Conservation (phyloP, 2,113 vertebrate species). For the Ursus arctos region DNA sequence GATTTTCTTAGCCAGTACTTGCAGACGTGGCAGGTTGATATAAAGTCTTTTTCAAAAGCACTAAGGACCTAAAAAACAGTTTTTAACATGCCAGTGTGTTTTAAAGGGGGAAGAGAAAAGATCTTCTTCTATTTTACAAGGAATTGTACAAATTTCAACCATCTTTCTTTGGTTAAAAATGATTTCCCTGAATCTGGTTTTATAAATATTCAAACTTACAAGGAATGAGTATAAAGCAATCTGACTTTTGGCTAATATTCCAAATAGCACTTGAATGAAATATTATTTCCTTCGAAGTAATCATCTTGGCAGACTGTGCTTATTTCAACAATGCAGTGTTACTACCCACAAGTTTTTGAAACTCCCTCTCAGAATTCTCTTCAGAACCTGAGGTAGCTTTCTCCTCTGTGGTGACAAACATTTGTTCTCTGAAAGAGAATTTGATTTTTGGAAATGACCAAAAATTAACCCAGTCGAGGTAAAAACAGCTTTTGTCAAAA, state of each 20-base stretch:
- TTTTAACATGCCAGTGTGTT: neutral
- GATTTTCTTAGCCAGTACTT: neutral
- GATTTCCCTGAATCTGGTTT: neutral
- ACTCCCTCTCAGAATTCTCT: neutral
- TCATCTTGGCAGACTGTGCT: neutral
- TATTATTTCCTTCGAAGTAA: neutral
- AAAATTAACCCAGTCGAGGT: neutral
- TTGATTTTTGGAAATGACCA: constrained; percentile 22
- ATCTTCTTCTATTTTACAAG: constrained; percentile 17
- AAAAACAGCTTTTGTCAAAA: constrained; percentile 18
- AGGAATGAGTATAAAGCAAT: neutral
- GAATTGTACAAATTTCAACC: constrained; percentile 17
- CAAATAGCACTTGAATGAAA: neutral
- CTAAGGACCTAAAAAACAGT: neutral
- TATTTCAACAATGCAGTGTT: neutral
- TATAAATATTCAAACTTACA: neutral
- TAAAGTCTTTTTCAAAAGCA: neutral
- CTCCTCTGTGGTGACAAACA: neutral
- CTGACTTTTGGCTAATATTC: neutral
- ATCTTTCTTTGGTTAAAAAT: constrained; percentile 34
- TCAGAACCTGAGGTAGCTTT: neutral
- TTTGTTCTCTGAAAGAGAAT: neutral
- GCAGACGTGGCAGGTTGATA: neutral
- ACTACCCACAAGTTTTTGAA: neutral
- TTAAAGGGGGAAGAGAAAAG: constrained; percentile 21